Evolutionary conservation across 2,888 invertebrate species (phyloP).

Genomic region (Eupithecia inturbata): DNA sequence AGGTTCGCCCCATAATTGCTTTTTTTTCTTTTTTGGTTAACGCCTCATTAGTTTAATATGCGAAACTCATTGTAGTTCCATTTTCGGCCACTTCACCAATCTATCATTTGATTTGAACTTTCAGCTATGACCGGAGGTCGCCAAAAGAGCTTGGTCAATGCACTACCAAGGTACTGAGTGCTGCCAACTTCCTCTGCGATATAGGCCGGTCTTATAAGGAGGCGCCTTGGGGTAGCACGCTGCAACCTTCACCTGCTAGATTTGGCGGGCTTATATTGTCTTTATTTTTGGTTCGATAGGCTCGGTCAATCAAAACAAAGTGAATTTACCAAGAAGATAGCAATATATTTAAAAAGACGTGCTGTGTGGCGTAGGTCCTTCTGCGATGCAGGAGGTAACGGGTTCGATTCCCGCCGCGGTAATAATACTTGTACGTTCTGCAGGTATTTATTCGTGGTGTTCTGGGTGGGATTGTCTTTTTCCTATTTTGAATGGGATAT

Average conservation of each 20-base stretch:
- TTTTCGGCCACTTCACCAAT: neutral
- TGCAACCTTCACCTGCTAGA: slow-evolving; percentile 2
- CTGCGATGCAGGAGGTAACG: too few species aligned
- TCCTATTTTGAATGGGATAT: neutral
- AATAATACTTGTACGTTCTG: too few species aligned
- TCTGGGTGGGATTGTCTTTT: too few species aligned
- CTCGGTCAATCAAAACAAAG: neutral
- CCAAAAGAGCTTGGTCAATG: slow-evolving; percentile 26
- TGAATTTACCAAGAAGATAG: neutral
- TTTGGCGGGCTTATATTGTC: neutral
- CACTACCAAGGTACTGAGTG: slow-evolving; percentile 24
- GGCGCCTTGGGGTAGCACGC: slow-evolving; percentile 28
- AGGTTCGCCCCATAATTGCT: too few species aligned
- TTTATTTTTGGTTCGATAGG: neutral
- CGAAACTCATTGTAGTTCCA: too few species aligned
- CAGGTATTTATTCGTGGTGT: too few species aligned
- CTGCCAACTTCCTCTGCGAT: slow-evolving; percentile 42
- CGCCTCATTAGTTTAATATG: too few species aligned
- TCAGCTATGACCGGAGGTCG: slow-evolving; percentile 17
- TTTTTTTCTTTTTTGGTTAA: too few species aligned
- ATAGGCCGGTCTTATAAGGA: slow-evolving; percentile 33
- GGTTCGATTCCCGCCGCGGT: too few species aligned
- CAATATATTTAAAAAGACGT: too few species aligned
- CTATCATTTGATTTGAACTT: neutral
- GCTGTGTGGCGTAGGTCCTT: too few species aligned